A percentile compares a stretch with the other conserved stretches of the same genome.
phyloP scores from a whole-genome alignment of 2,797 vertebrate species.

The Sus cebifrons region DNA sequence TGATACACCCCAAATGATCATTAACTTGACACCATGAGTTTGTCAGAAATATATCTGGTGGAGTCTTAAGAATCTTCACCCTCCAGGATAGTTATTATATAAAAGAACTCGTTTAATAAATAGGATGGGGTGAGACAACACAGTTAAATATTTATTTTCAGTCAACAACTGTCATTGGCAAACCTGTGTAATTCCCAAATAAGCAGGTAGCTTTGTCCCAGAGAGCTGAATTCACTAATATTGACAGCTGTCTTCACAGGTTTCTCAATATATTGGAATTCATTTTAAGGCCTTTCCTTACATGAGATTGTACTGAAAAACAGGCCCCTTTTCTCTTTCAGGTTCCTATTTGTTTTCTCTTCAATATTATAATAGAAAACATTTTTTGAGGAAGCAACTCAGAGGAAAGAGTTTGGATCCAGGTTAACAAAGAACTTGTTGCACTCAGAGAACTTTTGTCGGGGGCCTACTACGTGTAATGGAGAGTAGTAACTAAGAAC shows the following conservation, averaged over 20 bases:
- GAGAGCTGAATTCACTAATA: background rate
- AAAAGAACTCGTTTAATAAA: slow-evolving; percentile 29
- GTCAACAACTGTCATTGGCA: slow-evolving; percentile 13
- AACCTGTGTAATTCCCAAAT: slow-evolving; percentile 19
- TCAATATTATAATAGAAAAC: background rate
- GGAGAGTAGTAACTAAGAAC: slow-evolving; percentile 19
- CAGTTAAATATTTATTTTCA: slow-evolving; percentile 70
- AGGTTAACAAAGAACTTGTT: slow-evolving; percentile 48
- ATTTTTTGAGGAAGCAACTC: background rate
- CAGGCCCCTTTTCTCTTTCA: background rate
- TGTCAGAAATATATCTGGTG: slow-evolving; percentile 47
- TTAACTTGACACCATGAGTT: slow-evolving; percentile 24
- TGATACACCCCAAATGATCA: background rate
- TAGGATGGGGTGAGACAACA: slow-evolving; percentile 19
- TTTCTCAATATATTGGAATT: slow-evolving; percentile 62
- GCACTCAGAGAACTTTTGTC: background rate
- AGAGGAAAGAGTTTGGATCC: background rate
- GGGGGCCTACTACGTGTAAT: background rate
- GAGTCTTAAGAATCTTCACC: slow-evolving; percentile 23
- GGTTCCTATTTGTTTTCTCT: slow-evolving; percentile 43
- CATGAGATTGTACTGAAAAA: slow-evolving; percentile 48
- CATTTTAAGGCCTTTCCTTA: slow-evolving; percentile 50
- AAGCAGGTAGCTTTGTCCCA: slow-evolving; percentile 5
- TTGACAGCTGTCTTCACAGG: background rate
- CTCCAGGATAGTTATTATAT: background rate